Evolutionary conservation across 2,113 vertebrate genomes (phyloP).

Genomic region (Cardinalis cardinalis): DNA sequence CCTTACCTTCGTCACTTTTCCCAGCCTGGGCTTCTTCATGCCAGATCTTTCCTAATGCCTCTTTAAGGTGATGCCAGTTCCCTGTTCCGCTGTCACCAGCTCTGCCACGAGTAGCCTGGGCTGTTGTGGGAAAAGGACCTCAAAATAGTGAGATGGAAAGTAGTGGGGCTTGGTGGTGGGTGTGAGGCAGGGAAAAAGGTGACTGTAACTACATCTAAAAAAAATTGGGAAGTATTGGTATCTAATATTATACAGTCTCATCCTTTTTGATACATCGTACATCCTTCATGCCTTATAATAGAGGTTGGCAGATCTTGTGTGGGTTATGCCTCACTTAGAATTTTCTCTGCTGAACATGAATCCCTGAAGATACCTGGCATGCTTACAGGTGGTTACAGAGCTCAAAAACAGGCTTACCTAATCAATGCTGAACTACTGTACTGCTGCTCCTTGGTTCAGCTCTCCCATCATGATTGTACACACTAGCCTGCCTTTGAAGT

Average conservation of each 20-base stretch:
- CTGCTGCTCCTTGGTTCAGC: background rate
- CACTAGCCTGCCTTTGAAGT: background rate
- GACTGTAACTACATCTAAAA: background rate
- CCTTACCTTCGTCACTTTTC: background rate
- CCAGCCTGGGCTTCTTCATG: background rate
- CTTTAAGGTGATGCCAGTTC: background rate
- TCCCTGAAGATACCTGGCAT: background rate
- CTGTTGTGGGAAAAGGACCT: background rate
- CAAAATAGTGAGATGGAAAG: background rate
- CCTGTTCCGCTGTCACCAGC: background rate
- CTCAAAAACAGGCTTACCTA: background rate
- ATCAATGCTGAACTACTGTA: background rate
- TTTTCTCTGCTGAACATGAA: background rate
- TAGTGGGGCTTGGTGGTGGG: background rate
- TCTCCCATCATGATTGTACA: background rate
- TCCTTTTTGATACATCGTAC: rapidly evolving
- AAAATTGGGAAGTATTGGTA: background rate
- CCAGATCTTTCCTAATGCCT: background rate
- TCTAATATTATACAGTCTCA: background rate
- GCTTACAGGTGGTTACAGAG: background rate
- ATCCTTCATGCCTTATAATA: background rate
- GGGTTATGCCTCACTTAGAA: background rate
- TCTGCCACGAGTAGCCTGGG: background rate
- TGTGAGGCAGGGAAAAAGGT: background rate
- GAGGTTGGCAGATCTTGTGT: background rate